phyloP scores from a whole-genome alignment of 2,113 vertebrate species.

The Ageneiosus marmoratus region DNA sequence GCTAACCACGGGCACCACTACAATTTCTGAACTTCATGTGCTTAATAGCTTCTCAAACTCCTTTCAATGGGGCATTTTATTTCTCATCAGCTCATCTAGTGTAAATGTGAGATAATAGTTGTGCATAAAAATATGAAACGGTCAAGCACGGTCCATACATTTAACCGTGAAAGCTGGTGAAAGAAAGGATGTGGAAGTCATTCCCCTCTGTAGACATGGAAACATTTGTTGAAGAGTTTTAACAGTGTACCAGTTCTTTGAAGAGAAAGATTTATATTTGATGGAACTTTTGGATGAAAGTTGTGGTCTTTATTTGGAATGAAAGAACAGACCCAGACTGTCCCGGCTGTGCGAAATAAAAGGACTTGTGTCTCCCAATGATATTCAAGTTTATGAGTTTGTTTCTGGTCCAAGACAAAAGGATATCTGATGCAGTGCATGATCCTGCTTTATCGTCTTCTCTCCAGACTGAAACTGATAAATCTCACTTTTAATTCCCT shows the following conservation, averaged over 20 bases:
- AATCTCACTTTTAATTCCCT: neutral
- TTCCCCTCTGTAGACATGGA: constrained; percentile 20
- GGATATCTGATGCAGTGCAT: constrained; percentile 19
- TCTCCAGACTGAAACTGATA: constrained; percentile 15
- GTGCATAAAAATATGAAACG: neutral
- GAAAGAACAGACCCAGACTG: constrained; percentile 33
- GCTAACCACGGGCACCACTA: constrained; percentile 51
- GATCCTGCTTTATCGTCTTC: constrained; percentile 15
- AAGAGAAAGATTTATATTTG: constrained; percentile 16
- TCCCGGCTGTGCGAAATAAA: constrained; percentile 13
- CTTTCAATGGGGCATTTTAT: neutral
- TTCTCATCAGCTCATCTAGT: constrained; percentile 7
- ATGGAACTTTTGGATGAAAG: neutral
- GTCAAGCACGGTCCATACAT: neutral
- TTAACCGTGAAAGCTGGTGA: neutral
- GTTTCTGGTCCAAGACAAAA: constrained; percentile 18
- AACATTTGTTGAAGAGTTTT: constrained; percentile 23
- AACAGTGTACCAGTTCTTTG: constrained; percentile 4
- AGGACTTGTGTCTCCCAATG: constrained; percentile 12
- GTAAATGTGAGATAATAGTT: constrained; percentile 1
- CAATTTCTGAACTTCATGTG: constrained; percentile 27
- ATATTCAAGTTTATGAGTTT: constrained; percentile 20
- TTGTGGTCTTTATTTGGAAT: constrained; percentile 30
- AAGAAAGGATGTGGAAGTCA: neutral
- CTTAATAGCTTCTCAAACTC: neutral